Evolutionary conservation across 2,797 vertebrate genomes (phyloP).

Genomic region (Aulostomus chinensis): DNA sequence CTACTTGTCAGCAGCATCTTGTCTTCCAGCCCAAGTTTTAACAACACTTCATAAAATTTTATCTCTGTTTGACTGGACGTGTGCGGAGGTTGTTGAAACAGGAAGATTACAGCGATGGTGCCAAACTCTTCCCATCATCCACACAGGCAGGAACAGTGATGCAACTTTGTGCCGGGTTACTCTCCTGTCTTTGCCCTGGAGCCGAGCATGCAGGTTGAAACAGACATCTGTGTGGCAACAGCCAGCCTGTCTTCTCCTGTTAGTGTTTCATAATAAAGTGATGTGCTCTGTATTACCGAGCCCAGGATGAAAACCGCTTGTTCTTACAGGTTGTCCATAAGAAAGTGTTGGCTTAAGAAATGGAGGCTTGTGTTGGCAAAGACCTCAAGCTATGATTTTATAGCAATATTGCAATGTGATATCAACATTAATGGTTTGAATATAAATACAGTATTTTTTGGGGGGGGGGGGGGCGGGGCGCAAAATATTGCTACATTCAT

Average conservation of each 20-base stretch:
- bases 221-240: constrained; percentile 37
- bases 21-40: constrained; percentile 4
- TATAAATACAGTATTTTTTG: no score
- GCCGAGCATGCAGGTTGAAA: constrained; percentile 46
- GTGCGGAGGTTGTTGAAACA: constrained; percentile 1
- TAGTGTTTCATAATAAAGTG: constrained; percentile 21
- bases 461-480: no score
- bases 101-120: background rate
- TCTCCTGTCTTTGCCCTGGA: constrained; percentile 8
- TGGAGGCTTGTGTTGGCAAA: no score
- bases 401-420: no score
- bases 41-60: constrained; percentile 5
- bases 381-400: no score
- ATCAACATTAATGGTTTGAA: no score
- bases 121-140: constrained; percentile 16
- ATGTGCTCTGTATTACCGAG: constrained; percentile 2
- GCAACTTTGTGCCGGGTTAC: constrained; percentile 34
- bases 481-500: no score
- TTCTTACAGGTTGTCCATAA: no score
- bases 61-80: constrained; percentile 28
- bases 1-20: constrained; percentile 8
- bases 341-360: no score
- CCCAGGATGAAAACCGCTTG: no score
- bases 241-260: constrained; percentile 5
- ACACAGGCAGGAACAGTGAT: constrained; percentile 14